Evolutionary conservation across 1,140 invertebrate genomes (phyloP).

Genomic region (Drosophila littoralis): DNA sequence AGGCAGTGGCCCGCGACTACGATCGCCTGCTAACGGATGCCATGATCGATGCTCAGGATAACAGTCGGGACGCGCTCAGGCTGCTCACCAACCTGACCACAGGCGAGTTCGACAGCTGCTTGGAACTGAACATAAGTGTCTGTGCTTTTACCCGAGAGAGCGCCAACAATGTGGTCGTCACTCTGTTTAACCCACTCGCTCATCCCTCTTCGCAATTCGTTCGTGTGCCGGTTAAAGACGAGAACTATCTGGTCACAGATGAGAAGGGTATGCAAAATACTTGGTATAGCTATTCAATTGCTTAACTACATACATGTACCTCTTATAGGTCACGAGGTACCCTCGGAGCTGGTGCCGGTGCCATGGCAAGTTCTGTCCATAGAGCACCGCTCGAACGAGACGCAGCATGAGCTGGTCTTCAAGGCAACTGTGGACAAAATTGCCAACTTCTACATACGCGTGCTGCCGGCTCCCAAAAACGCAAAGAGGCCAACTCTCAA

Average conservation of each 20-base stretch:
- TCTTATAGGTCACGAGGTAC: constrained; percentile 39
- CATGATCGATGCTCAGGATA: constrained; percentile 49
- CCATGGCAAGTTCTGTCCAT: constrained; percentile 87
- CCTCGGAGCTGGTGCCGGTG: constrained; percentile 87
- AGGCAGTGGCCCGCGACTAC: constrained; percentile 96
- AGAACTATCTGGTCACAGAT: constrained; percentile 88
- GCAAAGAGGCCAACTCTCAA: neutral
- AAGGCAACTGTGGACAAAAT: constrained; percentile 84
- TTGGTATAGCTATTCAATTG: neutral
- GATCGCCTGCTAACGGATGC: constrained; percentile 77
- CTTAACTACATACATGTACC: neutral
- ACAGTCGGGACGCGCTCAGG: constrained; percentile 63
- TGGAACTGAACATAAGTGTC: constrained; percentile 88
- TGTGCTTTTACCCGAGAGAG: constrained; percentile 83
- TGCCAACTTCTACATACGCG: constrained; percentile 58
- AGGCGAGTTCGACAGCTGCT: constrained; percentile 86
- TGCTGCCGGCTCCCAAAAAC: constrained; percentile 34
- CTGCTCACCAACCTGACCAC: constrained; percentile 85
- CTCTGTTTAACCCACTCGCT: constrained; percentile 93
- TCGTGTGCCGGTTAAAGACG: constrained; percentile 88
- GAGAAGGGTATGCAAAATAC: constrained; percentile 78
- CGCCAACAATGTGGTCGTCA: constrained; percentile 88
- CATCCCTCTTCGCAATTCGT: constrained; percentile 88
- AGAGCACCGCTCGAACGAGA: constrained; percentile 87
- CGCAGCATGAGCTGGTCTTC: constrained; percentile 89